A percentile compares a stretch with the other conserved stretches of the same genome.
Evolutionary conservation across 2,888 invertebrate genomes (phyloP).

Genomic region (Morpho helenor): DNA sequence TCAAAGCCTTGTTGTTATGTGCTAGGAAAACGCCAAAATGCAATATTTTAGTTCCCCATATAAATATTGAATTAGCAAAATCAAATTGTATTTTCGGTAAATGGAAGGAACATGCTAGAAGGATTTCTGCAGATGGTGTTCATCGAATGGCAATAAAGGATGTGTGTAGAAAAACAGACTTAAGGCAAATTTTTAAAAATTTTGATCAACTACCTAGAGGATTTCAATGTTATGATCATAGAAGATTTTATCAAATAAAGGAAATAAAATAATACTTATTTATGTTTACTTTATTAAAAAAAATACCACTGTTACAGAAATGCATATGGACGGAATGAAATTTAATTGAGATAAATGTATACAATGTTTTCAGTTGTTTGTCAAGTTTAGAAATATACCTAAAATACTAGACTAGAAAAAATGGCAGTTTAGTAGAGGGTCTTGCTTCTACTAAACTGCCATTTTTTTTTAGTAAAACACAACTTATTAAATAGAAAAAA

Average conservation of each 20-base stretch:
- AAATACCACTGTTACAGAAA: conserved; percentile 11
- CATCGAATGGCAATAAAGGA: conserved; percentile 42
- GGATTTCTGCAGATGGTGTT: conserved; percentile 50
- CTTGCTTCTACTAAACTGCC: too few species aligned
- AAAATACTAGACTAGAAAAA: too few species aligned
- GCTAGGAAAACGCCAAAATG: conserved; percentile 60
- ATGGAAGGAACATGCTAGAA: conserved; percentile 59
- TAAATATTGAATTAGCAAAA: conserved; percentile 56
- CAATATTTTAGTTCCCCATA: conserved; percentile 44
- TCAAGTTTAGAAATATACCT: background rate
- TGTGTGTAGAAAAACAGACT: conserved; percentile 54
- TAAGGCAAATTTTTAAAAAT: conserved; percentile 48
- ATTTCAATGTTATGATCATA: conserved; percentile 56
- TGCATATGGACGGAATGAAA: conserved; percentile 28
- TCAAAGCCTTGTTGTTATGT: conserved; percentile 60
- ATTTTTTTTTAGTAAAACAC: too few species aligned
- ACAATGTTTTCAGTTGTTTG: background rate
- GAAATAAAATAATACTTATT: conserved; percentile 13
- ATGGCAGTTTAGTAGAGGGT: too few species aligned
- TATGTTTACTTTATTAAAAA: conserved; percentile 9
- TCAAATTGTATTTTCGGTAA: conserved; percentile 66
- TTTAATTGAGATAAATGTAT: conserved; percentile 5
- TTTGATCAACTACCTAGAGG: conserved; percentile 51
- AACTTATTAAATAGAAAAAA: too few species aligned
- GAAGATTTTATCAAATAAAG: conserved; percentile 31